Percentiles rank a stretch among this genome's conserved stretches.
Evolutionary conservation across 2,113 vertebrate genomes (phyloP).

Genomic region (Lepidiolamprologus cunningtoni): DNA sequence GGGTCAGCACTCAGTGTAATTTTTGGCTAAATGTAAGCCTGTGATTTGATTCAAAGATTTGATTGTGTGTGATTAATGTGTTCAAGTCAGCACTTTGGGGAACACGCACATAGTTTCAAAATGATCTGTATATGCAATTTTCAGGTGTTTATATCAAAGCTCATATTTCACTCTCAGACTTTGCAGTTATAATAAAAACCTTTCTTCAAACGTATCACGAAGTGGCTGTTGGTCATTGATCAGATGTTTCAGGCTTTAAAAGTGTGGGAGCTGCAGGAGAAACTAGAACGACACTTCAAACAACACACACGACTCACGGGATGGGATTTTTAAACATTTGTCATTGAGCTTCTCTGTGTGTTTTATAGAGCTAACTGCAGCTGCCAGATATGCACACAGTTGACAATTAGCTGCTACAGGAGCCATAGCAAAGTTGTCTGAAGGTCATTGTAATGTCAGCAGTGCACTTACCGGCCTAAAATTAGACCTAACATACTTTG

Average conservation of each 20-base stretch:
- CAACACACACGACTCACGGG: not conserved
- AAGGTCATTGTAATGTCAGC: conserved; percentile 27
- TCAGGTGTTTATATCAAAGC: conserved; percentile 52
- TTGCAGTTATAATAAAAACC: conserved; percentile 61
- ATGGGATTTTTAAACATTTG: not conserved
- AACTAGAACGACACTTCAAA: not conserved
- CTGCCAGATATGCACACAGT: not conserved
- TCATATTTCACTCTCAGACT: conserved; percentile 35
- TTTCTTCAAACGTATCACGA: conserved; percentile 12
- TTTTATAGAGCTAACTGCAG: not conserved
- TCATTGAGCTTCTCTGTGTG: not conserved
- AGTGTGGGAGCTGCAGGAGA: not conserved
- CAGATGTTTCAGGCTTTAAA: not conserved
- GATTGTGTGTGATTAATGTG: conserved; percentile 1
- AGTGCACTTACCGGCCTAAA: conserved; percentile 32
- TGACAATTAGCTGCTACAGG: not conserved
- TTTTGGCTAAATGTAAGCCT: not conserved
- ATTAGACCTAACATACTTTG: conserved; percentile 29
- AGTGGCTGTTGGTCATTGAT: not conserved
- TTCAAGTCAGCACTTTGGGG: not conserved
- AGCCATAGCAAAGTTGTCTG: not conserved
- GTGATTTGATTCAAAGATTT: conserved; percentile 3
- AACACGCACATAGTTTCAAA: not conserved
- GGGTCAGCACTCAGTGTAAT: not conserved
- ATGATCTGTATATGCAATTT: conserved; percentile 46